Base-by-base conservation (phyloP, 2,797 vertebrate genomes). In the Epinephelus awoara region DNA sequence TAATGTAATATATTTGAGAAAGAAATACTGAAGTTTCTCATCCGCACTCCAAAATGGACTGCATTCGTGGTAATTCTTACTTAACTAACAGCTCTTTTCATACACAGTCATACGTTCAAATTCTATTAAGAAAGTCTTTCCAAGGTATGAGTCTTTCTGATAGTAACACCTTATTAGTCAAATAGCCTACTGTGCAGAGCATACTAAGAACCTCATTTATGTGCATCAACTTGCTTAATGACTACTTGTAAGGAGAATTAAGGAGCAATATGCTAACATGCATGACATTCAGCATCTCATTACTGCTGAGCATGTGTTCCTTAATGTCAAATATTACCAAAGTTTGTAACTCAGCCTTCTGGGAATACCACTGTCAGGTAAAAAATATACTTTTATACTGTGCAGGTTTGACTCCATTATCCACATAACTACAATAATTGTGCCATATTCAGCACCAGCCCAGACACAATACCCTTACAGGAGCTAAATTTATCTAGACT, bases 401-500 rank as follows among this genome's bases (percentile, higher is more conserved):
- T 74, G 63, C 80, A 82, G 74, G 89, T 85, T 85, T 77, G 72
- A 83, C 83, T 86, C 88, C 76, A 89, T 88, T 90, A 90, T 84
- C 88, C 84, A 75, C 76, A 87, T 66, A 84, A 89, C 89, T 63
- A 54, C 64, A 86, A 70, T 90, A 90, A 93, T 90, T 91, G 87
- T 77, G 79, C 80, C 83, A 77, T 59, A 89, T 85, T 85, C 81
- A 77, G 77, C 76, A 78, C 44, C 71, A 65, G 76, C 77, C n/a
- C 38, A 80, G 80, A 70, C 77, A 77, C 71, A 75, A 86, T 73
- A 64, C 66, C 71, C 69, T 84, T 62, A 71, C 84, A 85, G 81
- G 82, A 84, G 85, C 83, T 91, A 91, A 90, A 93, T 92, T 88
- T 91, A 92, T 85, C 85, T 71, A 70, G 68, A 69, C 87, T 92